These are phyloP conservation scores for Lordiphosa fenestrarum DNA, from an alignment of 2,888 invertebrate species.

Conservation along the genomic window DNA sequence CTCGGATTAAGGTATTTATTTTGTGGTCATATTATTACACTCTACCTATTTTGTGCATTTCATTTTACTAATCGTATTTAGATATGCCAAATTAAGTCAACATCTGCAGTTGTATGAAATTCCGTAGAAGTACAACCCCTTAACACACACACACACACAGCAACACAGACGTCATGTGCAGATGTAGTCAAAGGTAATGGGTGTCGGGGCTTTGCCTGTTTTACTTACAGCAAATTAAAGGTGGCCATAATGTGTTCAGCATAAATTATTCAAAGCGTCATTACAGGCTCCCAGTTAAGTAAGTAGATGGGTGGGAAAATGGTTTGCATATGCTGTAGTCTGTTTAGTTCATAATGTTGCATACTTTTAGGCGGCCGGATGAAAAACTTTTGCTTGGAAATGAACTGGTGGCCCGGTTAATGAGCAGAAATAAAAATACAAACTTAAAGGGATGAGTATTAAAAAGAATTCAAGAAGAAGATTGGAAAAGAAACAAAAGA, in stretches of 20 bases:
- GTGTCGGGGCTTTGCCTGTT: conserved; percentile 1
- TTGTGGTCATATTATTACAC: too few species aligned
- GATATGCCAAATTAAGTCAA: conserved; percentile 1
- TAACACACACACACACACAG: not conserved
- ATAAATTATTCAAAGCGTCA: conserved; percentile 7
- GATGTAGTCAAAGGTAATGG: conserved; percentile 15
- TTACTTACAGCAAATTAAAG: conserved; percentile 19
- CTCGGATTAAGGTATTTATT: not conserved
- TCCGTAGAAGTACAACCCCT: not conserved
- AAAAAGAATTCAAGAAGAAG: too few species aligned
- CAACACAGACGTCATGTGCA: conserved; percentile 11
- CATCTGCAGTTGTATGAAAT: not conserved
- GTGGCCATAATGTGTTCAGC: conserved; percentile 14
- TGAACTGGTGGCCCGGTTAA: too few species aligned
- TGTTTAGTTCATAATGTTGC: too few species aligned
- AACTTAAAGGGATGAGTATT: too few species aligned
- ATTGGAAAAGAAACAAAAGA: too few species aligned
- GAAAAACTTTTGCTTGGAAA: too few species aligned
- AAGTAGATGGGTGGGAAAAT: too few species aligned
- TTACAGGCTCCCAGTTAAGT: too few species aligned
- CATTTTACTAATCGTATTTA: conserved; percentile 1
- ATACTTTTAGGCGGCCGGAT: too few species aligned
- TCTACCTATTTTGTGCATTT: not conserved
- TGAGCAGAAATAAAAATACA: too few species aligned
- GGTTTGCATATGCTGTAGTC: too few species aligned